Base-by-base conservation (phyloP, 2,113 vertebrate species). In the Hirundichthys speculiger region DNA sequence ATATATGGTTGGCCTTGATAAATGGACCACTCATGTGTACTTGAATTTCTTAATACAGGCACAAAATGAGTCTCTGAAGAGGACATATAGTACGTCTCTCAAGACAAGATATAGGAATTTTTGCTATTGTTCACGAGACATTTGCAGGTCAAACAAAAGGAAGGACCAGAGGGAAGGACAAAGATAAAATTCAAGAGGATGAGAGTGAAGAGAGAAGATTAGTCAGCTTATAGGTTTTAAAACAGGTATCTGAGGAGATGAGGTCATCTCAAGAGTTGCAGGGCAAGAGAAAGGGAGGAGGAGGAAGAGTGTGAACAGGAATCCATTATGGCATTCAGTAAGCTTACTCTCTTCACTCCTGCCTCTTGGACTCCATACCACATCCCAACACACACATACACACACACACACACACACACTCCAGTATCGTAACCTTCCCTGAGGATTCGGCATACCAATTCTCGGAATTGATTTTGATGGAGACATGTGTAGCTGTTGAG, bases 381-480 rank as follows among this genome's bases (percentile, higher is more conserved):
- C 43, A 61, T 74, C 70, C 52, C 59, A n/a, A 40, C 52, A 69
- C 50, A 61, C 45, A 66, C 52, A 19, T 49, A 51, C 42, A 39
- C 40, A 60, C 43, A 25, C 60, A 54, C 50, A 13, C n/a, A 49
- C 12, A 62, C 11, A 72, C 58, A 49, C 55, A 49, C 56, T 20
- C 61, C 55, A 27, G 69, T 49, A 73, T 47, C 70, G 57, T 66
- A 85, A 73, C 74, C 55, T 69, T 76, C 85, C 70, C 79, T 9
- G 34, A 70, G 69, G 84, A 83, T 66, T 79, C 67, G 58, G 42
- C 22, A 50, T 70, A 82, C 75, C 79, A 78, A 73, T 86, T 84
- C 63, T 69, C 68, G 50, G 59, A 86, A 90, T 87, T 88, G 84
- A 90, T 88, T 89, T 84, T 76, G 80, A 88, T 82, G 75, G 71